These are phyloP conservation scores for Sepiola atlantica DNA, from an alignment of 2,888 invertebrate species.

Conservation along the genomic window DNA sequence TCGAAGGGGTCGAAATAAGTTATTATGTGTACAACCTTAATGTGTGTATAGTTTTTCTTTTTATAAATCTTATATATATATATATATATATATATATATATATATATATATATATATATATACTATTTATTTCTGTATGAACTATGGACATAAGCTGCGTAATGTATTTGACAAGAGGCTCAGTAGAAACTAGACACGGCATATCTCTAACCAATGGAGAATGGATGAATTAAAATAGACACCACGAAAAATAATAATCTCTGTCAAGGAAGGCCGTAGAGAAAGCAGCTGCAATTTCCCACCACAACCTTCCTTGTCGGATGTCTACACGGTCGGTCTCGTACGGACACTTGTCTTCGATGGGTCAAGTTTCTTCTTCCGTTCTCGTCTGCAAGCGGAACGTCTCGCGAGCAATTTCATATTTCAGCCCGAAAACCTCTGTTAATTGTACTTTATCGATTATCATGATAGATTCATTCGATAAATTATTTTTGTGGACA, in stretches of 20 bases:
- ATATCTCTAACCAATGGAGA: not conserved
- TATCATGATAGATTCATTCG: not conserved
- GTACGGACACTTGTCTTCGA: not conserved
- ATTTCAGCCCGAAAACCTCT: not conserved
- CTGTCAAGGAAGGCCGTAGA: not conserved
- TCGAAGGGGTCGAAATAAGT: too few relatives aligned
- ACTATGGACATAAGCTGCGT: not conserved
- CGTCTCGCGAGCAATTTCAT: not conserved
- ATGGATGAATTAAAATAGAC: not conserved
- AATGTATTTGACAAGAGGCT: too few relatives aligned
- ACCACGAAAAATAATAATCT: not conserved
- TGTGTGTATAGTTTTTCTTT: too few relatives aligned
- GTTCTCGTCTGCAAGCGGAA: not conserved
- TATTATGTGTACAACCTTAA: too few relatives aligned
- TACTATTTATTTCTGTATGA: not conserved
- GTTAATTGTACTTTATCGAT: not conserved
- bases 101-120: not conserved
- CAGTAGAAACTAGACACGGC: too few relatives aligned
- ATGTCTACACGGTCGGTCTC: not conserved
- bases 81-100: conserved; percentile 10
- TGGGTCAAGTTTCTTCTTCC: not conserved
- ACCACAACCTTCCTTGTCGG: not conserved
- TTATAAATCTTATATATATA: too few relatives aligned
- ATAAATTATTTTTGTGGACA: not conserved
- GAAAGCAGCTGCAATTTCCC: not conserved